Conservation (phyloP, 2,797 vertebrate species). For the Pseudocheirus occidentalis region DNA sequence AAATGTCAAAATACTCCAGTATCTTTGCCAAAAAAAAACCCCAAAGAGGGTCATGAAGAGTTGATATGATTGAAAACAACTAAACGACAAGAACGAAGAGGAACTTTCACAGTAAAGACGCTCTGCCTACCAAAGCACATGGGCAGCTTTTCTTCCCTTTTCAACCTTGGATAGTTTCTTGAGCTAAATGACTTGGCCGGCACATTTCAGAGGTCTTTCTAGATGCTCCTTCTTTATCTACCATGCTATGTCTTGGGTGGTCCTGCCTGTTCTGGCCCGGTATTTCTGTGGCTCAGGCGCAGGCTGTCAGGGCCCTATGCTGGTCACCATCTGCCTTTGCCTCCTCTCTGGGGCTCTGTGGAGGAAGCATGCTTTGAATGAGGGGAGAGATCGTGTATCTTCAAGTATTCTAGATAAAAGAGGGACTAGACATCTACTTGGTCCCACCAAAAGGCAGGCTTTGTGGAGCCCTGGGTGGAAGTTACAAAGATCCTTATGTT, state of each 20-base stretch:
- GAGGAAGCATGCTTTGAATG: no score
- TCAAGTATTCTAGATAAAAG: neutral
- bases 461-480: neutral
- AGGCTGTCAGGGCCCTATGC: neutral
- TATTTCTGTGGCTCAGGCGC: neutral
- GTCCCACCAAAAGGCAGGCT: neutral
- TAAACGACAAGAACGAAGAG: no score
- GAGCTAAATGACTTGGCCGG: no score
- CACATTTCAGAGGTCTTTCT: neutral
- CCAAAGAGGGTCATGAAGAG: no score
- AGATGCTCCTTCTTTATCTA: neutral
- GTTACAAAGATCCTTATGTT: neutral
- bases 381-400: neutral
- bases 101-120: no score
- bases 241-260: neutral
- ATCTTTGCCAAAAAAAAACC: no score
- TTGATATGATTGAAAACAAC: no score
- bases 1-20: no score
- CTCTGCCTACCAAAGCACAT: no score
- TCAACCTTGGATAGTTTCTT: no score
- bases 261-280: neutral
- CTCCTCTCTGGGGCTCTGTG: neutral
- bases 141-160: no score
- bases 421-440: neutral
- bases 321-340: neutral